Evolutionary conservation across 2,888 invertebrate species (phyloP), one percentile per base, ranked within the genome.

Genomic region (Elysia crispata): DNA sequence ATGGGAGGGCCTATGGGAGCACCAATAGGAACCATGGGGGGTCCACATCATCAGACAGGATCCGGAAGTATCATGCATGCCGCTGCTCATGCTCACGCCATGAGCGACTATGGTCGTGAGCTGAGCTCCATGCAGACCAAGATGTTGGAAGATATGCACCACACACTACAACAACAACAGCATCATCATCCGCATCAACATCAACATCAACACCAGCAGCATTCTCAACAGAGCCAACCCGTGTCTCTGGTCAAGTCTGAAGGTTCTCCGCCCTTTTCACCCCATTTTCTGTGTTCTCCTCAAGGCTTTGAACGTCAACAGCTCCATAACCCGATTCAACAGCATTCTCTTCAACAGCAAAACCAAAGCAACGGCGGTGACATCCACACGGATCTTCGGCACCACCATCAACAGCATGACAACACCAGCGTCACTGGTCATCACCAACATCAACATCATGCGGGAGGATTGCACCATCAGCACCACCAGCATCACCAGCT

Each of bases 171-270:
- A 11, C 41, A 41, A 41, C 41, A 41, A 11, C 41, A 41, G 41
- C 41, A 77, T 23, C 69, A 80, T 25, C 75, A 79, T 60, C 79
- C 49, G n/a, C 62, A 70, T 28, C 77, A 77, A 25, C 23, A 49
- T 66, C 82, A 80, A 57, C 72, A 49, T 54, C 69, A 75, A 41
- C 77, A 74, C 60, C 78, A 54, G 49, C 79, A 70, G 18, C 77
- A 76, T 11, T 11, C 41, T 11, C 41, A 41, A 41, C 79, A 79
- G 66, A 79, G 60, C 54, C 67, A 81, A 23, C 70, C 77, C 73
- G 74, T 81, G 83, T 79, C 83, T 15, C 70, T 83, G 54, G 83
- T 81, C 41, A 83, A 81, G 54, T 81, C 67, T 70, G 83, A 83
- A 50, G 30, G 62, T 57, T 28, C 80, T 11, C 41, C 41, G 20